Evolutionary conservation across 2,113 vertebrate species (phyloP).

Genomic region (Anolis sagrei): DNA sequence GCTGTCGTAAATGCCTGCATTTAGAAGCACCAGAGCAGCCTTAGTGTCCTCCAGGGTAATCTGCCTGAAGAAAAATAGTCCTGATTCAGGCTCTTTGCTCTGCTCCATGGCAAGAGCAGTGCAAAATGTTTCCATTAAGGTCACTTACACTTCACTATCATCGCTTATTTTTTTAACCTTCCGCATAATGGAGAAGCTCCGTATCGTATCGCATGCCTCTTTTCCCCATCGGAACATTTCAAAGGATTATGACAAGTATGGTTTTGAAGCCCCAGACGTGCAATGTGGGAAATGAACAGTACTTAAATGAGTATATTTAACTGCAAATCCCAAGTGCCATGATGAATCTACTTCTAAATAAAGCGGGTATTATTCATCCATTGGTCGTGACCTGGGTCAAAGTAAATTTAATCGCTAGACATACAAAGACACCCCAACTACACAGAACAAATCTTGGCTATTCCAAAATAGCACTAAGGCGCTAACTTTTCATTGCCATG

Average conservation of each 20-base stretch:
- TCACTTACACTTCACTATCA: conserved; percentile 60
- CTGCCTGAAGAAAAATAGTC: conserved; percentile 44
- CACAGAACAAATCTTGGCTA: background rate
- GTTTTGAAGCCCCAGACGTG: background rate
- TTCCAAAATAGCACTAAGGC: background rate
- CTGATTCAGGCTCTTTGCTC: conserved; percentile 28
- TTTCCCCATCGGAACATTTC: conserved; percentile 37
- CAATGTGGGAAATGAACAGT: too few relatives aligned
- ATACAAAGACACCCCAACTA: too few relatives aligned
- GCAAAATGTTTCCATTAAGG: conserved; percentile 61
- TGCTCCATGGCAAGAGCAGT: conserved; percentile 47
- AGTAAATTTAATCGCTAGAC: background rate
- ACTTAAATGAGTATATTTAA: background rate
- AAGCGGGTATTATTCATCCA: background rate
- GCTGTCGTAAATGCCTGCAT: conserved; percentile 38
- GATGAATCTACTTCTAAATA: background rate
- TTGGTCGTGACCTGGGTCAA: too few relatives aligned
- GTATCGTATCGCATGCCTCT: conserved; percentile 37
- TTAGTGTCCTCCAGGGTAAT: conserved; percentile 54
- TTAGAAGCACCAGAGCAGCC: conserved; percentile 54
- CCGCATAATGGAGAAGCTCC: conserved; percentile 49
- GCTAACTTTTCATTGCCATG: background rate
- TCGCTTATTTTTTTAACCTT: conserved; percentile 60
- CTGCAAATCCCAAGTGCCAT: background rate
- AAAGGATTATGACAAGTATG: background rate